Percentiles rank a stretch among this genome's conserved stretches.
Evolutionary conservation across 1,140 invertebrate species (phyloP).

Genomic region (Bacillus rossius): DNA sequence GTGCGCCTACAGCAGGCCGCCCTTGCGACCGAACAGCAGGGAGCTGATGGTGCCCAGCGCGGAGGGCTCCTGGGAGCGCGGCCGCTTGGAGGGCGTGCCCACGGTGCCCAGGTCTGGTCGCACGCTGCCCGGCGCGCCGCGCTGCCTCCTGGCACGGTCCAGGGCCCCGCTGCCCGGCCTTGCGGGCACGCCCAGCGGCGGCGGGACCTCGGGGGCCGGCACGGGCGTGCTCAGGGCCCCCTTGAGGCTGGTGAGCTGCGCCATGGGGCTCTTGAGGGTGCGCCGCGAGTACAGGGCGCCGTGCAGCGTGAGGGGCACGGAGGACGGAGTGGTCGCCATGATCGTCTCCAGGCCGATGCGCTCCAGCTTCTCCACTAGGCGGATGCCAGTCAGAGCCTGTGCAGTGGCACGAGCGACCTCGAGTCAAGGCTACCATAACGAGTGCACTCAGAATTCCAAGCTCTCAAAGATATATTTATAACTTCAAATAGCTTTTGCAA

Average conservation of each 20-base stretch:
- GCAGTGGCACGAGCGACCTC: neutral
- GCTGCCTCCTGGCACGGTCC: conserved; percentile 41
- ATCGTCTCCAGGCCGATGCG: conserved; percentile 57
- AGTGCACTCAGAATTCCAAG: neutral
- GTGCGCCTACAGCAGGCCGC: conserved; percentile 60
- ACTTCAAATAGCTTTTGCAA: too few relatives aligned
- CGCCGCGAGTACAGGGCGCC: conserved; percentile 50
- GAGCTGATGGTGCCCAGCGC: conserved; percentile 72
- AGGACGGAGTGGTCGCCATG: conserved; percentile 46
- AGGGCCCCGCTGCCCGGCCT: conserved; percentile 49
- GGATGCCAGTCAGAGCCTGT: conserved; percentile 42
- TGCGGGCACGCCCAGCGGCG: conserved; percentile 46
- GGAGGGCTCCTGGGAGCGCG: conserved; percentile 42
- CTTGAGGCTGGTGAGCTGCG: conserved; percentile 67
- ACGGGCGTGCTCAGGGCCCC: conserved; percentile 24
- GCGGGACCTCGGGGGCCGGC: neutral
- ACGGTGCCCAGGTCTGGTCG: conserved; percentile 40
- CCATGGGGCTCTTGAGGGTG: conserved; percentile 61
- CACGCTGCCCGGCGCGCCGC: conserved; percentile 25
- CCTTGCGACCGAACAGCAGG: conserved; percentile 74
- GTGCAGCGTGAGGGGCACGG: conserved; percentile 44
- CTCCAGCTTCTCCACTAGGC: conserved; percentile 61
- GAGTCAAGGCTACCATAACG: conserved; percentile 2
- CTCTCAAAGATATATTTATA: neutral
- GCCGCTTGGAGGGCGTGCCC: conserved; percentile 33